Evolutionary conservation across 1,140 invertebrate genomes (phyloP), one percentile per base, ranked within the genome.

Genomic region (Drosophila seguyi): DNA sequence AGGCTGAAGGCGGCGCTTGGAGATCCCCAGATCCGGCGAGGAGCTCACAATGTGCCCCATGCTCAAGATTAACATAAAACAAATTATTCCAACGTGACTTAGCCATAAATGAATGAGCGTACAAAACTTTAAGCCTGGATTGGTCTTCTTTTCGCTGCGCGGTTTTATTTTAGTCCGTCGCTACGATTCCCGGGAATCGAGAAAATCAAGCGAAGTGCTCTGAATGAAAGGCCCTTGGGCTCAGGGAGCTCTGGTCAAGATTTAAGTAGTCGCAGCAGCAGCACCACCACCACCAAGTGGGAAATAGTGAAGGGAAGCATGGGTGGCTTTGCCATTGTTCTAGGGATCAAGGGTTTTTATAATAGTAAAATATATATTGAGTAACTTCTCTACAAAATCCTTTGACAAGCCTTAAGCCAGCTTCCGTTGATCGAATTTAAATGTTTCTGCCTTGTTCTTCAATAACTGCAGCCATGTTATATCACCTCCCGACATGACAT

Each of bases 21-120:
- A 27, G 57, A 57, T 53, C 22, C 45, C 22, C 31, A 39, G 44
- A 63, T 27, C 36, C 55, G 25, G 29, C 31, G 45, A 66, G 72
- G 53, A 56, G 78, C 73, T 80, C 79, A 71, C 88, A 91, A 88
- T 91, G 85, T 65, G 80, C 79, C 90, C 90, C 90, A 91, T 91
- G 88, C 90, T 91, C 75, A 77, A 65, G 81, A 91, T 91, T 91
- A 91, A 91, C 90, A 91, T 91, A 91, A 91, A 91, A 91, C 90
- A 91, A 91, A 91, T 91, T 91, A 91, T 91, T 91, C 90, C 90
- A 91, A 91, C 90, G 90, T 91, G 90, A 91, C 90, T 91, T 71
- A 79, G 79, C 90, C 90, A 91, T 91, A 91, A 91, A 91, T 91
- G 90, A 91, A 90, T 85, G 83, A 88, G 61, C 67, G 80, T 76